Base-by-base conservation (phyloP, 2,797 vertebrate species). In the Schizopygopsis pylzovi region DNA sequence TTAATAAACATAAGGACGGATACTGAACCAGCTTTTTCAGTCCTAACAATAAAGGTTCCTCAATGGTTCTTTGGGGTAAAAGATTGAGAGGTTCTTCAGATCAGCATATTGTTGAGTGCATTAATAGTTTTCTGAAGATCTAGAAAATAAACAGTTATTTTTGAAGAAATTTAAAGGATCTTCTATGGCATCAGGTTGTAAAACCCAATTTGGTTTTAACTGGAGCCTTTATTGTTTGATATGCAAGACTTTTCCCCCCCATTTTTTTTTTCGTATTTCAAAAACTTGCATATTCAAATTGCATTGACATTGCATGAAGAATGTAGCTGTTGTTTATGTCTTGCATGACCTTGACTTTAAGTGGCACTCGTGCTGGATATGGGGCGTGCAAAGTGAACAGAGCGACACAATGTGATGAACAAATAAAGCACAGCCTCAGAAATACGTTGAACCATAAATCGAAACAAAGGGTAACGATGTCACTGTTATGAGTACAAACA, bases 401-500 rank as follows among this genome's bases (percentile, higher is more conserved):
- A 67, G 83, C 79, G 75, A 82, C 85, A 70, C 88, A 86, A 91
- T 49, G 88, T 94, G 92, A 95, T 96, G 93, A 89, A 89, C 91
- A 92, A 95, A 95, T 94, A 95, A 67, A 84, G 15, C 59, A 91
- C 86, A 54, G 76, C 81, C 16, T 93, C 90, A 92, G 63, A 84
- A 86, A 91, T 43, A 86, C 91, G 91, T 39, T 94, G 94, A 94
- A 92, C 88, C 94, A 84, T 88, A 87, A 90, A 90, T 75, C 89
- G 91, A 94, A 95, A 95, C 92, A 95, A 72, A 82, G 88, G 88
- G 90, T 94, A 94, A 94, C 93, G 92, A 94, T 92, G 86, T 1
- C 12, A 18, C 9, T 95, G 94, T 95, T 95, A 91, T 85, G 90
- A 89, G 90, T 93, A 93, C 91, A 95, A 94, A 94, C 91, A 93